phyloP scores from a whole-genome alignment of 2,888 invertebrate species.

The Dryobotodes eremita region DNA sequence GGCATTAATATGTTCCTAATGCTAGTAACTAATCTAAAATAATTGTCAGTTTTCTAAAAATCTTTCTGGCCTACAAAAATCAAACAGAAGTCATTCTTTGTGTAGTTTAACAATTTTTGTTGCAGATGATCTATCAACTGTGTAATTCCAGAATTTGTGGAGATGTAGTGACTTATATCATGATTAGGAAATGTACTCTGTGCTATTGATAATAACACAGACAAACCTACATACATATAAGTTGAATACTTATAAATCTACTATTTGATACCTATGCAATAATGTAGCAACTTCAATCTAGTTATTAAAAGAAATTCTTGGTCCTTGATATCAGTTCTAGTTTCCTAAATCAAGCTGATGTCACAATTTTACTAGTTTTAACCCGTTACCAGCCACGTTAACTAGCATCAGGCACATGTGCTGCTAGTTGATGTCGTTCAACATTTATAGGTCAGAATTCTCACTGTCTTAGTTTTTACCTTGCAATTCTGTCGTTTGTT shows the following conservation, averaged over 20 bases:
- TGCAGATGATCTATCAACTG: neutral
- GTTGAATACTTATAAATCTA: neutral
- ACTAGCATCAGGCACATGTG: neutral
- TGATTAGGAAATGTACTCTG: no score
- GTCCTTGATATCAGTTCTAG: no score
- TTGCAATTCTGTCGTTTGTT: neutral
- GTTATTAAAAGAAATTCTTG: no score
- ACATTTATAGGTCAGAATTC: neutral
- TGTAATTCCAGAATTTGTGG: no score
- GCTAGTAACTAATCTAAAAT: neutral
- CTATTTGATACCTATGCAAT: no score
- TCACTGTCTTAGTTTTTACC: neutral
- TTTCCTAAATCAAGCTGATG: neutral
- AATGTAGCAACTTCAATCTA: no score
- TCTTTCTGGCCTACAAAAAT: neutral
- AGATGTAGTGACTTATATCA: no score
- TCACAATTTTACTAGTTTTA: neutral
- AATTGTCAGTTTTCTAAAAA: constrained; percentile 1
- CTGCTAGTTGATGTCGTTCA: no score
- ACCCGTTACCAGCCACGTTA: neutral
- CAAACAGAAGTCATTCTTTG: constrained; percentile 3
- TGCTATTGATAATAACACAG: no score
- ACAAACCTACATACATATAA: no score
- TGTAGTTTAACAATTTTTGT: neutral
- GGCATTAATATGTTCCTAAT: neutral